phyloP scores from a whole-genome alignment of 2,113 vertebrate species.

The Ranitomeya imitator region DNA sequence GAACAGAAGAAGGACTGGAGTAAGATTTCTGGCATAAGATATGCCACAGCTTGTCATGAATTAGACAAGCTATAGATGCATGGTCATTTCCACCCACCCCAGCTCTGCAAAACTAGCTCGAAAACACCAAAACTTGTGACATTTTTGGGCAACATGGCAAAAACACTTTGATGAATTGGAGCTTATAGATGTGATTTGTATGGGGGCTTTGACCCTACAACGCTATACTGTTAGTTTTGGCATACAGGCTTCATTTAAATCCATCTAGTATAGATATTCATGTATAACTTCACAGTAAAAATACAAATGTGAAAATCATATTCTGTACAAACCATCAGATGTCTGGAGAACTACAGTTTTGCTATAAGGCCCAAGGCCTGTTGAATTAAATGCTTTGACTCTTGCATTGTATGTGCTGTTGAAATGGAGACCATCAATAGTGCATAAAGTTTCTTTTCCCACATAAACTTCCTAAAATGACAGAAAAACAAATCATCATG shows the following conservation, averaged over 20 bases:
- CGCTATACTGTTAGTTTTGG: too few species aligned
- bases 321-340: conserved; percentile 81
- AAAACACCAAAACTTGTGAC: too few species aligned
- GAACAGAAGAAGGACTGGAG: too few species aligned
- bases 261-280: not conserved
- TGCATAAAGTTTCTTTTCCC: conserved; percentile 96
- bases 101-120: too few species aligned
- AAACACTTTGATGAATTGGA: too few species aligned
- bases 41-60: too few species aligned
- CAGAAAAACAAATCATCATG: not conserved
- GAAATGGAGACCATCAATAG: conserved; percentile 96
- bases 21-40: too few species aligned
- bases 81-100: too few species aligned
- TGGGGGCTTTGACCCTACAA: too few species aligned
- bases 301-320: not conserved
- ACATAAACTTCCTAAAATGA: conserved; percentile 90
- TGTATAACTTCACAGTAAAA: not conserved
- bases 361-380: conserved; percentile 92
- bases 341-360: conserved; percentile 96
- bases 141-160: too few species aligned
- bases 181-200: too few species aligned
- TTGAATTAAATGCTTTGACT: conserved; percentile 92
- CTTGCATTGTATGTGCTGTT: conserved; percentile 96
- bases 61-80: too few species aligned
- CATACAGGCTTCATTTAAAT: not conserved